Evolutionary conservation across 1,140 invertebrate genomes (phyloP).

Genomic region (Brachionus rubens): DNA sequence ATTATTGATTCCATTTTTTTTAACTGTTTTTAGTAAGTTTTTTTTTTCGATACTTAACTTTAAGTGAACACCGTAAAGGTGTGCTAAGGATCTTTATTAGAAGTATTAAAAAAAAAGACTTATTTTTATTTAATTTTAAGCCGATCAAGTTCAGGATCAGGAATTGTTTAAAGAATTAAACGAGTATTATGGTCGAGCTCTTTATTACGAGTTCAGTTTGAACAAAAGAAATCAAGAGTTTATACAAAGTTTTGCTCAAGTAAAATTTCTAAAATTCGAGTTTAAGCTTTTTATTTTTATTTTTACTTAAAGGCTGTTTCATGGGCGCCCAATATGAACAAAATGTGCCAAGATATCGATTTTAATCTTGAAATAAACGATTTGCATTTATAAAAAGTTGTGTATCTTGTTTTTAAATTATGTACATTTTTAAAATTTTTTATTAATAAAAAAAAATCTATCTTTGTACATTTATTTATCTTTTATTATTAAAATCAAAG

Average conservation of each 20-base stretch:
- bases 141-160: background rate
- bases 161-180: background rate
- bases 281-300: background rate
- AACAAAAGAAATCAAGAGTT: background rate
- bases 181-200: conserved; percentile 34
- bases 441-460: no score
- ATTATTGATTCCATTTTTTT: background rate
- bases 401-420: no score
- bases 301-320: background rate
- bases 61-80: no score
- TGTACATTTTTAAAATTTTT: no score
- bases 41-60: no score
- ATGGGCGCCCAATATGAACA: conserved; percentile 1
- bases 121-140: background rate
- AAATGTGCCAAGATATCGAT: conserved; percentile 24
- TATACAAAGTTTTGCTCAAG: background rate
- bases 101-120: background rate
- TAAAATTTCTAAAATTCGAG: no score
- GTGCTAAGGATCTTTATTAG: no score
- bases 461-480: no score
- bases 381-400: no score
- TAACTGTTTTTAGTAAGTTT: background rate
- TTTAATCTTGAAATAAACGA: no score
- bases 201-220: conserved; percentile 8
- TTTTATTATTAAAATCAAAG: no score